Percentiles rank a stretch among this genome's conserved stretches.
phyloP scores from a whole-genome alignment of 2,888 invertebrate species.

The Idaea dimidiata region DNA sequence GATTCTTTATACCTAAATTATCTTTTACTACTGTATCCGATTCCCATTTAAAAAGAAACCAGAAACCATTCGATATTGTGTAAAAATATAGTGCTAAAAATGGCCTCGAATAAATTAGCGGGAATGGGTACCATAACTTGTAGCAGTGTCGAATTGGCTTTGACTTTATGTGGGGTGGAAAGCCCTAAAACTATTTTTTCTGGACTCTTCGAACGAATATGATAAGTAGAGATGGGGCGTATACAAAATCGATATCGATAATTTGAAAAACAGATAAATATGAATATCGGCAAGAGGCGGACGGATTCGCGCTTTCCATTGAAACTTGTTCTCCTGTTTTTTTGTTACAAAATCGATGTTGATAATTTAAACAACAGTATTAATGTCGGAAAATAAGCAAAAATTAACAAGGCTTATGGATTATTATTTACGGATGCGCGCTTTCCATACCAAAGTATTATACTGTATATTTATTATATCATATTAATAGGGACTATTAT shows the following conservation, averaged over 20 bases:
- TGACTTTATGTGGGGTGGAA: conserved; percentile 53
- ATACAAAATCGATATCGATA: conserved; percentile 21
- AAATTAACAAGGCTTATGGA: too few species aligned
- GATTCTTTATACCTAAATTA: neutral
- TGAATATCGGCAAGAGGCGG: too few species aligned
- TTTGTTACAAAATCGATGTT: too few species aligned
- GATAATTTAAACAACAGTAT: too few species aligned
- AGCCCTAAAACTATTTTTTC: conserved; percentile 58
- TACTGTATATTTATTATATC: too few species aligned
- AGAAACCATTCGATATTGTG: conserved; percentile 48
- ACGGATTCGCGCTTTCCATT: too few species aligned
- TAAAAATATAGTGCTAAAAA: conserved; percentile 39
- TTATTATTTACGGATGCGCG: too few species aligned
- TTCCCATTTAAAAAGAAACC: conserved; percentile 69
- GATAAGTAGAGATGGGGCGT: conserved; percentile 34
- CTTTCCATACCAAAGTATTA: too few species aligned
- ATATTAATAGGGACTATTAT: too few species aligned
- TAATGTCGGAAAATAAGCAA: too few species aligned
- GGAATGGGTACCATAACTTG: conserved; percentile 64
- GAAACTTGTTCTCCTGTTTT: too few species aligned
- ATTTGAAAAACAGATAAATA: neutral
- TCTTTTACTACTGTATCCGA: conserved; percentile 8
- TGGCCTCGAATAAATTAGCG: conserved; percentile 54
- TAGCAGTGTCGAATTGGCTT: conserved; percentile 53
- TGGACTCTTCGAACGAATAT: conserved; percentile 41